Conservation (phyloP, 2,888 invertebrate species). For the Xanthorhoe designata region DNA sequence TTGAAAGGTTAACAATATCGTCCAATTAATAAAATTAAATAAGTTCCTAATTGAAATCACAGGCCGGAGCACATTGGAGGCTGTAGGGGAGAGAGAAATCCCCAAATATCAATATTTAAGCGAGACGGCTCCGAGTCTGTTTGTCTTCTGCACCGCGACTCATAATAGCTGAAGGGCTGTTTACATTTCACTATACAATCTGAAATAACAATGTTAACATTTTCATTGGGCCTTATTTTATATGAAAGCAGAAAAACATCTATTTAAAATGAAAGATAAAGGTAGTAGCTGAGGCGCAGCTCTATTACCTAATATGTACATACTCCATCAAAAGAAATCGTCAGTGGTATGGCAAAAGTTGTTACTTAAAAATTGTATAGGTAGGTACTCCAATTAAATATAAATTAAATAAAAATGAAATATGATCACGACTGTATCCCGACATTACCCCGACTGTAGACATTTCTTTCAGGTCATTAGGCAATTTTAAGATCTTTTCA, state of each 20-base stretch:
- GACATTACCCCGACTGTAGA: no score
- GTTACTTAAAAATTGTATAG: no score
- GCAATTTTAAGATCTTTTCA: no score
- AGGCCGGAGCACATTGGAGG: constrained; percentile 27
- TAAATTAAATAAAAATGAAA: no score
- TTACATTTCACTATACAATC: constrained; percentile 73
- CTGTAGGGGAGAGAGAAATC: constrained; percentile 42
- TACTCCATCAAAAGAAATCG: no score
- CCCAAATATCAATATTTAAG: constrained; percentile 76
- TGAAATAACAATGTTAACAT: constrained; percentile 73
- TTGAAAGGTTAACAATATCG: constrained; percentile 28
- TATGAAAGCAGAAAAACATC: neutral
- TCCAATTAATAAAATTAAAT: constrained; percentile 36
- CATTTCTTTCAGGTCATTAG: no score
- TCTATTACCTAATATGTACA: no score
- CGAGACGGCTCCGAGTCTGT: constrained; percentile 64
- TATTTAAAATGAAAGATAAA: no score
- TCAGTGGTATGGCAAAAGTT: no score
- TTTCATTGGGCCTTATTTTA: constrained; percentile 46
- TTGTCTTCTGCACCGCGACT: constrained; percentile 74
- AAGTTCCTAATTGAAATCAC: constrained; percentile 39
- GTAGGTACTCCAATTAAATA: no score
- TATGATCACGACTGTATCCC: no score
- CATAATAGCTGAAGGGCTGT: constrained; percentile 74
- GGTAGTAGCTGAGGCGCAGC: no score